Percentiles rank a stretch among this genome's conserved stretches.
Conservation (phyloP, 2,888 invertebrate genomes). For the Flexamia atlantica region DNA sequence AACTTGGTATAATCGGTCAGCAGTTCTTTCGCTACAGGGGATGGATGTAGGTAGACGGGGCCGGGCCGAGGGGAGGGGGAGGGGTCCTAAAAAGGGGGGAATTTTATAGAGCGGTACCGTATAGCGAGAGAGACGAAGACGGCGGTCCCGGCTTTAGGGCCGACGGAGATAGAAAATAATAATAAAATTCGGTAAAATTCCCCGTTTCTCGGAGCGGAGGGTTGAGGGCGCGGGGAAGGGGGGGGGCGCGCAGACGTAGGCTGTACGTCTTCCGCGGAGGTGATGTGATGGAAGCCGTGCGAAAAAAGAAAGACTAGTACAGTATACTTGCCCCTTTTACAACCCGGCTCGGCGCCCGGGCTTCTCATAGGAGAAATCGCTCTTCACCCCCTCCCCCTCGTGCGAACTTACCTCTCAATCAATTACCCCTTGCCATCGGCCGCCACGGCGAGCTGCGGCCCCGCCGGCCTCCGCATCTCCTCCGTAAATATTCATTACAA, state of each 20-base stretch:
- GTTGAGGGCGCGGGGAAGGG: conserved; percentile 4
- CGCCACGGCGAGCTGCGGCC: neutral
- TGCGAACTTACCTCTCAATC: conserved; percentile 55
- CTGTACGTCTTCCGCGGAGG: conserved; percentile 57
- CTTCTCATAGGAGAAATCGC: conserved; percentile 64
- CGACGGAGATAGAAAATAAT: conserved; percentile 64
- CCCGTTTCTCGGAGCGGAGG: conserved; percentile 61
- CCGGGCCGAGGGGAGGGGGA: conserved; percentile 61
- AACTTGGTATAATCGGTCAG: conserved; percentile 65
- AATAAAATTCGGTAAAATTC: conserved; percentile 65
- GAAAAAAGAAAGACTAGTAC: conserved; percentile 62
- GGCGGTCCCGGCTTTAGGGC: conserved; percentile 48
- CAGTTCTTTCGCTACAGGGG: conserved; percentile 64
- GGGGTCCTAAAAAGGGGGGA: conserved; percentile 61
- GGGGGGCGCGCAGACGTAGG: conserved; percentile 62
- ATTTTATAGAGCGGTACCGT: conserved; percentile 62
- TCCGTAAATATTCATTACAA: neutral
- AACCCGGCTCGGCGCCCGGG: conserved; percentile 60
- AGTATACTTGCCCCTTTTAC: conserved; percentile 62
- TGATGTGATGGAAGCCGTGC: conserved; percentile 58
- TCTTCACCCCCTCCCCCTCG: conserved; percentile 76
- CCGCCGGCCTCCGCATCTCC: conserved; percentile 3
- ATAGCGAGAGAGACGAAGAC: conserved; percentile 57
- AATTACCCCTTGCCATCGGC: conserved; percentile 55
- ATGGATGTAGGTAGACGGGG: conserved; percentile 69